Evolutionary conservation across 2,797 vertebrate species (phyloP).

Genomic region (Lagodon rhomboides): DNA sequence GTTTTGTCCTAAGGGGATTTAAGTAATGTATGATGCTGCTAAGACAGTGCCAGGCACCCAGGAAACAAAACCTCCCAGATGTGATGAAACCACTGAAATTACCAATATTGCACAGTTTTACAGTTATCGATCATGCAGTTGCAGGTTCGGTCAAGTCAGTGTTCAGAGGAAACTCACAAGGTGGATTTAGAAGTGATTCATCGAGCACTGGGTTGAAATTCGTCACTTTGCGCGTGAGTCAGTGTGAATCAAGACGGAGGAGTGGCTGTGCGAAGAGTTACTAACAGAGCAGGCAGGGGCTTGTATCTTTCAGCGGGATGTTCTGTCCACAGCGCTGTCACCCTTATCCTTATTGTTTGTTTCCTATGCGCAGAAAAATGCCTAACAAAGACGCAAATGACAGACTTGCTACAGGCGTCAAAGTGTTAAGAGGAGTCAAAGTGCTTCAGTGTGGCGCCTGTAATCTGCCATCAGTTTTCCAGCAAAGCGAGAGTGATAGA

Average conservation of each 20-base stretch:
- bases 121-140: not conserved
- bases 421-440: not conserved
- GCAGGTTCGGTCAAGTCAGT: constrained; percentile 24
- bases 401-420: not conserved
- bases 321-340: constrained; percentile 17
- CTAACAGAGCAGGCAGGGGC: constrained; percentile 62
- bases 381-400: constrained; percentile 16
- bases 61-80: not conserved
- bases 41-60: constrained; percentile 12
- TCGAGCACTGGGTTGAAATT: constrained; percentile 5
- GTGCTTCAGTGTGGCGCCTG: not conserved
- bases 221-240: constrained; percentile 65
- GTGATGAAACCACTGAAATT: not conserved
- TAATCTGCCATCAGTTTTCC: constrained; percentile 21
- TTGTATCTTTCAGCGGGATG: constrained; percentile 52
- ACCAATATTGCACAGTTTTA: constrained; percentile 22
- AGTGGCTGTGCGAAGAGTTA: constrained; percentile 39
- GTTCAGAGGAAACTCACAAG: constrained; percentile 31
- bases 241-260: constrained; percentile 71
- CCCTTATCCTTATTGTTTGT: constrained; percentile 5
- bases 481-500: constrained; percentile 13
- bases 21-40: constrained; percentile 8
- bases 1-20: constrained; percentile 17
- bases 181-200: constrained; percentile 55
- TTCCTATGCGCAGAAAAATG: constrained; percentile 14